Percentiles rank a stretch among this genome's conserved stretches.
These are phyloP conservation scores for Macrosoma leucophasiata DNA, from an alignment of 2,888 invertebrate genomes.

Conservation along the genomic window DNA sequence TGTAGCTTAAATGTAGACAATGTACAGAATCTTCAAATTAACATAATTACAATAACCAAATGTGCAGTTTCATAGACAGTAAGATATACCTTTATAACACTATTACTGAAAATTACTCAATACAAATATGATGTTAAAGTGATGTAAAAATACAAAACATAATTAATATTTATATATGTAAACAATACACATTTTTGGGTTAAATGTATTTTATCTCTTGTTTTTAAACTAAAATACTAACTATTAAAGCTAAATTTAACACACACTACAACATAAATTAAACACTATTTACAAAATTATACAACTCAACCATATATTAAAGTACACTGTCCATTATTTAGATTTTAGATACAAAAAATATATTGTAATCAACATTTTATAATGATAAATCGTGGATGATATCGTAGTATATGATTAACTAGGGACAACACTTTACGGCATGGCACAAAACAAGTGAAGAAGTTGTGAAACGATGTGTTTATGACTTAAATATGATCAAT, in stretches of 20 bases:
- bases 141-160: conserved; percentile 36
- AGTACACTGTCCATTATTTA: conserved; percentile 14
- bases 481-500: no score
- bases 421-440: conserved; percentile 35
- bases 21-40: conserved; percentile 49
- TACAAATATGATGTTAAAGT: conserved; percentile 31
- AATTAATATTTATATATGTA: conserved; percentile 41
- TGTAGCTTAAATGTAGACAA: conserved; percentile 51
- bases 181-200: conserved; percentile 62
- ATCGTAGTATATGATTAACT: no score
- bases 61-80: conserved; percentile 25
- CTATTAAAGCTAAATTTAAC: conserved; percentile 73
- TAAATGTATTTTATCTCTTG: conserved; percentile 48
- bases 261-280: conserved; percentile 62
- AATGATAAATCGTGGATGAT: conserved; percentile 16
- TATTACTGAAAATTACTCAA: conserved; percentile 24
- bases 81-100: conserved; percentile 16
- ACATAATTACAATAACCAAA: conserved; percentile 39
- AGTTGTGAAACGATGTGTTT: no score
- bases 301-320: conserved; percentile 34
- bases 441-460: conserved; percentile 57
- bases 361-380: conserved; percentile 7
- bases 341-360: conserved; percentile 12
- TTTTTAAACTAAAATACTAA: conserved; percentile 50
- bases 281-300: conserved; percentile 70